A percentile compares a stretch with the other conserved stretches of the same genome.
Conservation (phyloP, 2,113 vertebrate species). For the rabbit (Oryctolagus cuniculus) region DNA sequence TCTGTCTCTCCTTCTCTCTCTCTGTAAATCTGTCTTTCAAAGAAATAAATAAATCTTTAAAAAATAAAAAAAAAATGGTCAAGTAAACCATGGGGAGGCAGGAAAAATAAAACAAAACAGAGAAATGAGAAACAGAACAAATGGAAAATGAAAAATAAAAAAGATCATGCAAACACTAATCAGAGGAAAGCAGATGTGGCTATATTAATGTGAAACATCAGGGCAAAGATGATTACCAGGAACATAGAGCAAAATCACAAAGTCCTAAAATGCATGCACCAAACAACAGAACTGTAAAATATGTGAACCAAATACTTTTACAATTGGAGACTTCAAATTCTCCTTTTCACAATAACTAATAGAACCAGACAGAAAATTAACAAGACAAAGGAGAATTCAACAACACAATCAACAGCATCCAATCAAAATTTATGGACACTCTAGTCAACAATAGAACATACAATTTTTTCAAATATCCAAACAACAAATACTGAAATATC, state of each 20-base stretch:
- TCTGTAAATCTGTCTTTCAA: too few species aligned
- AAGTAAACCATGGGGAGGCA: neutral
- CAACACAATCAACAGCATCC: neutral
- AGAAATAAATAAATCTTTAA: too few species aligned
- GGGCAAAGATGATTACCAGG: neutral
- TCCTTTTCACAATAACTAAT: neutral
- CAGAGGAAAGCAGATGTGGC: neutral
- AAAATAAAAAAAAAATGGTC: neutral
- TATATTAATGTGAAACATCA: neutral
- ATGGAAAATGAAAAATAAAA: neutral
- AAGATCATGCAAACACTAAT: too few species aligned
- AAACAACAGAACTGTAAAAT: neutral
- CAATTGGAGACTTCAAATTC: neutral
- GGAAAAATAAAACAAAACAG: neutral
- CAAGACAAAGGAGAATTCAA: neutral
- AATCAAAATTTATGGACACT: neutral
- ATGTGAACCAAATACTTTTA: neutral
- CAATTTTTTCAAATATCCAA: neutral
- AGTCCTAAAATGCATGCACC: neutral
- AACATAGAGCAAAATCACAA: neutral
- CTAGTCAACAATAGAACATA: neutral
- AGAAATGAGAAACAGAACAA: neutral
- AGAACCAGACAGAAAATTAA: neutral
- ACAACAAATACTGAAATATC: neutral
- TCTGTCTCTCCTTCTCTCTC: too few species aligned